Evolutionary conservation across 2,113 vertebrate genomes (phyloP), one percentile per base, ranked within the genome.

Genomic region (Malurus cyaneus): DNA sequence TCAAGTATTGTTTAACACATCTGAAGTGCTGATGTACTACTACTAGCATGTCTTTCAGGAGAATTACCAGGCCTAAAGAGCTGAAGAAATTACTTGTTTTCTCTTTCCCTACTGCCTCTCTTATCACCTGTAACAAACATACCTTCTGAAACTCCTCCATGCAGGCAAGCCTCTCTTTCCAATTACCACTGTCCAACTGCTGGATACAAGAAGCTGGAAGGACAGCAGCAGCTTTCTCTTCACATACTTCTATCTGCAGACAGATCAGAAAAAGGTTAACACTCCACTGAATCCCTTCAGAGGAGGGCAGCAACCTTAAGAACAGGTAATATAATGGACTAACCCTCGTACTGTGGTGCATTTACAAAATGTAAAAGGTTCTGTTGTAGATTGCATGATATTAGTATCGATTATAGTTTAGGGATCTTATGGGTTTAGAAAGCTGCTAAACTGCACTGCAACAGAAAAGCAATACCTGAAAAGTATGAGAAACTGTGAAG

Each of bases 81-180:
- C 20, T 69, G 14, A 67, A 76, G 29, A 79, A 67, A 50, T 54
- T 52, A 12, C 9, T n/a, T 61, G 4, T 11, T 54, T 67, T 46
- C 39, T 36, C 20, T 15, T 78, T 77, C 36, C 19, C 31, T n/a
- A 16, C 9, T 13, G 25, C 20, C 25, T 89, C n/a, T 84, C 49
- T 78, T 18, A 66, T 5, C 26, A 41, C 9, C 19, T 41, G 18
- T 34, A 88, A 50, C 6, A 69, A 8, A 71, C 87, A 44, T 91
- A 99, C 99, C 98, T 98, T 99, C 89, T 99, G 99, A 96, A 99
- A 99, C 69, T 99, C 99, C 89, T 99, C 99, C 99, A 99, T 99
- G 97, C 99, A 99, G 53, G 99, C 99, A 92, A 99, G 98, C 60
- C 99, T 98, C 96, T 99, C 99, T 94, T 99, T 99, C 99, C 99